phyloP scores from a whole-genome alignment of 2,888 invertebrate genomes.

The Chouioia cunea region DNA sequence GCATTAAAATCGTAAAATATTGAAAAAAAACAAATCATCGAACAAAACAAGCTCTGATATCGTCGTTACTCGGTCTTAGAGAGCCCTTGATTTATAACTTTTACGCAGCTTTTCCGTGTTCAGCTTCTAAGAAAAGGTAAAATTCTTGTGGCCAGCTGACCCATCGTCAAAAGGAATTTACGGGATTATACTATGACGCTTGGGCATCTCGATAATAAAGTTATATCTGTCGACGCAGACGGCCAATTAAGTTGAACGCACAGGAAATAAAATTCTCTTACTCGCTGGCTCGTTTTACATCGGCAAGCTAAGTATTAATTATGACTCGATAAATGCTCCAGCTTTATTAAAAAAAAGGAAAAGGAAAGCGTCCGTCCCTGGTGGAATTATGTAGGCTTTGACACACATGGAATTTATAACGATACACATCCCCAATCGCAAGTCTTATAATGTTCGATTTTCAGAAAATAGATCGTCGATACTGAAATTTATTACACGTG shows the following conservation, averaged over 20 bases:
- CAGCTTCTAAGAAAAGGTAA: constrained; percentile 15
- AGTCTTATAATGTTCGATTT: too few relatives aligned
- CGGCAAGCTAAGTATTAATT: constrained; percentile 35
- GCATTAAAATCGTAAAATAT: neutral
- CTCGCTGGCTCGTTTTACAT: constrained; percentile 9
- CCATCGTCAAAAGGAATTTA: constrained; percentile 7
- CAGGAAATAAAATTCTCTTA: constrained; percentile 26
- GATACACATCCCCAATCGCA: neutral
- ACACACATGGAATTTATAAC: neutral
- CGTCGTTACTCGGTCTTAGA: constrained; percentile 37
- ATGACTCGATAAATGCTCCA: constrained; percentile 33
- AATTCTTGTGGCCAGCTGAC: constrained; percentile 15
- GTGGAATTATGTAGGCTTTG: neutral
- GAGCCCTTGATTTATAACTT: constrained; percentile 29
- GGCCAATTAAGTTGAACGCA: constrained; percentile 26
- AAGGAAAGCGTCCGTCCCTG: neutral
- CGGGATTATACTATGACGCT: constrained; percentile 14
- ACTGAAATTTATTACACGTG: too few relatives aligned
- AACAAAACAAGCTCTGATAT: constrained; percentile 17
- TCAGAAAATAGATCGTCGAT: too few relatives aligned
- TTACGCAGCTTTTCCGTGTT: constrained; percentile 32
- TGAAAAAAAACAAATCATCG: constrained; percentile 12
- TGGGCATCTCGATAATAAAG: constrained; percentile 14
- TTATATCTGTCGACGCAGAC: neutral
- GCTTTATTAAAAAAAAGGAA: constrained; percentile 17